Percentiles rank a stretch among this genome's conserved stretches.
Conservation (phyloP, 2,113 vertebrate genomes). For the Sturnus vulgaris region DNA sequence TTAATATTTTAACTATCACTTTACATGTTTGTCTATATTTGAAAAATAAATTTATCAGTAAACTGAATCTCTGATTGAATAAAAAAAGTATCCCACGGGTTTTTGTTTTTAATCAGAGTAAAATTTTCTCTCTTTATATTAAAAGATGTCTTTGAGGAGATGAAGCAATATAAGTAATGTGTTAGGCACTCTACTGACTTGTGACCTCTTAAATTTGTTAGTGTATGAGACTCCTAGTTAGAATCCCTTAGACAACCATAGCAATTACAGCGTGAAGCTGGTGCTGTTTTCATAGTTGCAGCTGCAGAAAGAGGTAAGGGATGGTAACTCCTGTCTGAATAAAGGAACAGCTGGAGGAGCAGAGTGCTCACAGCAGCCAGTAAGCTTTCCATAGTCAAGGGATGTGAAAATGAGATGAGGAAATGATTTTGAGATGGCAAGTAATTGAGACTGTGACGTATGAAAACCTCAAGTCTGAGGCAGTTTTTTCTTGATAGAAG, state of each 20-base stretch:
- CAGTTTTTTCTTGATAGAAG: not conserved
- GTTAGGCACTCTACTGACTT: not conserved
- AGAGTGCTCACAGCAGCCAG: not conserved
- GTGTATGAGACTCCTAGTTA: not conserved
- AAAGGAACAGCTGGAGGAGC: not conserved
- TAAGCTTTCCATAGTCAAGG: not conserved
- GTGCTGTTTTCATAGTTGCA: not conserved
- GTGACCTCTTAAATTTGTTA: not conserved
- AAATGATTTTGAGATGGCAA: not conserved
- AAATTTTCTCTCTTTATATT: not conserved
- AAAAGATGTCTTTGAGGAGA: not conserved
- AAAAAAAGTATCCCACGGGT: not conserved
- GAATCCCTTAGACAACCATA: not conserved
- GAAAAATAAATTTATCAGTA: not conserved
- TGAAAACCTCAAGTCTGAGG: not conserved
- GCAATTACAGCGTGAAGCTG: not conserved
- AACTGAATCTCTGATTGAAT: not conserved
- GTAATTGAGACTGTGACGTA: not conserved
- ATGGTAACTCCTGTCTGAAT: not conserved
- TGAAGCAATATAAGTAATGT: not conserved
- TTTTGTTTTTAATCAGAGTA: not conserved
- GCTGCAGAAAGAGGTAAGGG: not conserved
- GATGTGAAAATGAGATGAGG: not conserved
- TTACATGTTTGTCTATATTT: not conserved
- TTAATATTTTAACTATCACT: not conserved